A percentile compares a stretch with the other conserved stretches of the same genome.
Evolutionary conservation across 2,113 vertebrate species (phyloP).

Genomic region (Rhadina sibilatrix): DNA sequence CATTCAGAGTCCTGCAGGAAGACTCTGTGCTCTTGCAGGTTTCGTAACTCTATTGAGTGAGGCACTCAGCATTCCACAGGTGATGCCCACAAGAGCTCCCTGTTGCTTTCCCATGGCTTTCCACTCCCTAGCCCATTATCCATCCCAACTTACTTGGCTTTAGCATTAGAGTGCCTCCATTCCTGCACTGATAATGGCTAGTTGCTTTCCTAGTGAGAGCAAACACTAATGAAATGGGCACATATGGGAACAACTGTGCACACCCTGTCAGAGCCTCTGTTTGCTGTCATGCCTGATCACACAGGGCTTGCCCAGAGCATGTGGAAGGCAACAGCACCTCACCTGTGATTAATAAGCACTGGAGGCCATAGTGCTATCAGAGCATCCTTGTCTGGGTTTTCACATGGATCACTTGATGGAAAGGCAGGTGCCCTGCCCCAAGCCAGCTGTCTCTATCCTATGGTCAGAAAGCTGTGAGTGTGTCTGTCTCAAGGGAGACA

Average conservation of each 20-base stretch:
- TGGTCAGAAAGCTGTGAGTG: neutral
- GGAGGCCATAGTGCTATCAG: neutral
- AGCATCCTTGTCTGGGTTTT: neutral
- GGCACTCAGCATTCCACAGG: neutral
- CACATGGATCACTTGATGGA: neutral
- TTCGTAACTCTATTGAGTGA: too few species aligned
- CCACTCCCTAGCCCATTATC: neutral
- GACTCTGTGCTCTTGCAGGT: neutral
- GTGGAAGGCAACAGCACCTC: neutral
- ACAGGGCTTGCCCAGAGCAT: neutral
- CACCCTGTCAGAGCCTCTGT: neutral
- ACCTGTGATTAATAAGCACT: neutral
- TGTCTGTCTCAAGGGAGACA: neutral
- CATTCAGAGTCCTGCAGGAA: neutral
- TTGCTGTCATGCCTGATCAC: neutral
- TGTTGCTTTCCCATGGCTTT: neutral
- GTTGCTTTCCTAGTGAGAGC: neutral
- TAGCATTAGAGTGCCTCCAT: neutral
- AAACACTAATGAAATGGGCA: neutral
- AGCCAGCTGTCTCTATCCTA: neutral
- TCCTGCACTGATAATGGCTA: neutral
- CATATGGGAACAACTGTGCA: neutral
- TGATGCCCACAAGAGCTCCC: neutral
- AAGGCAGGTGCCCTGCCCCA: neutral
- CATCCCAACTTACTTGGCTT: neutral